A percentile compares a stretch with the other conserved stretches of the same genome.
phyloP scores from a whole-genome alignment of 37 sponge, comb jelly and placozoan species.

The Aplysina aerophoba region DNA sequence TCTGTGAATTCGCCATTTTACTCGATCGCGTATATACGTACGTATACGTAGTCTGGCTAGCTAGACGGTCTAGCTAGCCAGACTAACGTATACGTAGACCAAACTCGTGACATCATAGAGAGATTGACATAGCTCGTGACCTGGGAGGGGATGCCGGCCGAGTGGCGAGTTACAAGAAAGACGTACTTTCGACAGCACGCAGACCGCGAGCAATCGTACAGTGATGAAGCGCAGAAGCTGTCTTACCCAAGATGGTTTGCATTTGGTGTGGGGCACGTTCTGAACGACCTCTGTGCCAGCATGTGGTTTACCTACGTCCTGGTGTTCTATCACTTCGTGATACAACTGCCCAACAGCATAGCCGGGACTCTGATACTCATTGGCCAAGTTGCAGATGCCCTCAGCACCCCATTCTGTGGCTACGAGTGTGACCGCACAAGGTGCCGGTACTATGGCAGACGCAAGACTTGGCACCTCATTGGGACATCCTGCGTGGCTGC shows the following conservation, averaged over 20 bases:
- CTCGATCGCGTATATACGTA: too few species aligned
- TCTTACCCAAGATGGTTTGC: constrained; percentile 35
- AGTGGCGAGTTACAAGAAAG: not conserved
- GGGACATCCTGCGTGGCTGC: constrained; percentile 82
- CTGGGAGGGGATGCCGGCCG: too few species aligned
- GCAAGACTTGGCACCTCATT: constrained; percentile 93
- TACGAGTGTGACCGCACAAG: constrained; percentile 80
- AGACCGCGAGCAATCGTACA: too few species aligned
- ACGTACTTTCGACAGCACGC: too few species aligned
- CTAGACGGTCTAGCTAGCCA: too few species aligned
- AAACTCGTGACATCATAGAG: too few species aligned
- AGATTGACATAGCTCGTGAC: not conserved
- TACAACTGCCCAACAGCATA: constrained; percentile 55
- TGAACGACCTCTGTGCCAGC: constrained; percentile 94
- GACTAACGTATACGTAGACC: too few species aligned
- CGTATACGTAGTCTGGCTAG: too few species aligned
- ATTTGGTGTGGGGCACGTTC: constrained; percentile 94
- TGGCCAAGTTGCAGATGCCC: constrained; percentile 92
- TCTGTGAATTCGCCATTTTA: constrained; percentile 10
- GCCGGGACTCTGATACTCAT: constrained; percentile 91
- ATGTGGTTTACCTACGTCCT: constrained; percentile 98
- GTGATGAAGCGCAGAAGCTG: not conserved
- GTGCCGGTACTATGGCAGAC: constrained; percentile 72
- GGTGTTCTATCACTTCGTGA: constrained; percentile 83
- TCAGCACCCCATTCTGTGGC: constrained; percentile 89